Conservation (phyloP, 2,888 invertebrate genomes). For the Coelogynopora nodosa region DNA sequence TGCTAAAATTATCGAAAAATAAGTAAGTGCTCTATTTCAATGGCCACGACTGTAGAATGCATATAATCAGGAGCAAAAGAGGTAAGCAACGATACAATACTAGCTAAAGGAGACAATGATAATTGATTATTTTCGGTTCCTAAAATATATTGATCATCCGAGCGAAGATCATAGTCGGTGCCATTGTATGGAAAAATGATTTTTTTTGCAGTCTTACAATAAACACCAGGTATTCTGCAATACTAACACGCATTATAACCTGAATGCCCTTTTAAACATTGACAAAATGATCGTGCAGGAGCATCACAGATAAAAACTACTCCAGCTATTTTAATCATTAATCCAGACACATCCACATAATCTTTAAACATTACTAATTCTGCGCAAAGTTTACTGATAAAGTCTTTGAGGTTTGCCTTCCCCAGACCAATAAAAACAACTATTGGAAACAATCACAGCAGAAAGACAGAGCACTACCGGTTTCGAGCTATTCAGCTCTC, state of each 20-base stretch:
- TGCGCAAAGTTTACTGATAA: conserved; percentile 38
- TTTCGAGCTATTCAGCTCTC: too few species aligned
- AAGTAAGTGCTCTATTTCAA: neutral
- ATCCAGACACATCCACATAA: neutral
- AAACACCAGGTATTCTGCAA: conserved; percentile 37
- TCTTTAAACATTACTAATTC: conserved; percentile 23
- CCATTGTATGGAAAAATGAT: conserved; percentile 33
- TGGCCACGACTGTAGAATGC: neutral
- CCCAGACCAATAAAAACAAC: conserved; percentile 39
- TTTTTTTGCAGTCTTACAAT: conserved; percentile 3
- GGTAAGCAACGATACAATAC: conserved; percentile 43
- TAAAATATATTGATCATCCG: neutral
- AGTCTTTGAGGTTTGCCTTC: conserved; percentile 45
- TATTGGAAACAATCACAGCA: too few species aligned
- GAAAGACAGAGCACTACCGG: too few species aligned
- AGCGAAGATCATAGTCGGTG: neutral
- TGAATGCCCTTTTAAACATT: conserved; percentile 45
- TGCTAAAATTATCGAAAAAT: neutral
- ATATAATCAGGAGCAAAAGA: conserved; percentile 49
- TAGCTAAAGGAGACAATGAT: conserved; percentile 43
- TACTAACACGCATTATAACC: conserved; percentile 46
- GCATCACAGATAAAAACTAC: conserved; percentile 48
- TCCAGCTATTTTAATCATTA: neutral
- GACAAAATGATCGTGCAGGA: conserved; percentile 47
- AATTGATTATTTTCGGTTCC: conserved; percentile 42